phyloP scores from a whole-genome alignment of 2,888 invertebrate genomes.

The Hemithea aestivaria region DNA sequence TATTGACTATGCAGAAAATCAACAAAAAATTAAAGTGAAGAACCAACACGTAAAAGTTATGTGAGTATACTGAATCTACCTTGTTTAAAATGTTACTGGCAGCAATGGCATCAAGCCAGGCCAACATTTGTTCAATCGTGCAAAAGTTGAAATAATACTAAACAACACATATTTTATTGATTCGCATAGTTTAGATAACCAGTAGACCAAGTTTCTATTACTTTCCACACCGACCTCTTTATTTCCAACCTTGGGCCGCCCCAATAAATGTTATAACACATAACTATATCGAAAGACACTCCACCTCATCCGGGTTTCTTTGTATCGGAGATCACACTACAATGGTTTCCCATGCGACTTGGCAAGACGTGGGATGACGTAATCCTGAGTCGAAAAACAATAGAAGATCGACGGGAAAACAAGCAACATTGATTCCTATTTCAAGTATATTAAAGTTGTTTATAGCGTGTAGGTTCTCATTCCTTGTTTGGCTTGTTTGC shows the following conservation, averaged over 20 bases:
- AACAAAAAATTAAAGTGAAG: too few relatives aligned
- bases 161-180: too few relatives aligned
- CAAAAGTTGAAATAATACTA: too few relatives aligned
- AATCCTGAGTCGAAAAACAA: slow-evolving; percentile 40
- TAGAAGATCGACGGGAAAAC: slow-evolving; percentile 10
- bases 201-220: not conserved
- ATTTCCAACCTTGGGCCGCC: slow-evolving; percentile 44
- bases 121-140: too few relatives aligned
- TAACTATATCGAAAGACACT: slow-evolving; percentile 30
- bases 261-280: slow-evolving; percentile 31
- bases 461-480: slow-evolving; percentile 21
- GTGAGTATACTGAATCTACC: too few relatives aligned
- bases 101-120: too few relatives aligned
- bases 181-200: not conserved
- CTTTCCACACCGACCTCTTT: slow-evolving; percentile 28
- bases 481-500: slow-evolving; percentile 32
- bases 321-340: slow-evolving; percentile 30
- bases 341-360: slow-evolving; percentile 36
- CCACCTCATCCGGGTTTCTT: slow-evolving; percentile 14
- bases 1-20: too few relatives aligned
- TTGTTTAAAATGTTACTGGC: too few relatives aligned
- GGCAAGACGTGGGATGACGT: slow-evolving; percentile 49
- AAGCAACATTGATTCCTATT: slow-evolving; percentile 24
- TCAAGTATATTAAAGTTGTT: slow-evolving; percentile 7
- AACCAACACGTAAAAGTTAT: too few relatives aligned